phyloP scores from a whole-genome alignment of 2,797 vertebrate genomes.

The Danio tinwini region DNA sequence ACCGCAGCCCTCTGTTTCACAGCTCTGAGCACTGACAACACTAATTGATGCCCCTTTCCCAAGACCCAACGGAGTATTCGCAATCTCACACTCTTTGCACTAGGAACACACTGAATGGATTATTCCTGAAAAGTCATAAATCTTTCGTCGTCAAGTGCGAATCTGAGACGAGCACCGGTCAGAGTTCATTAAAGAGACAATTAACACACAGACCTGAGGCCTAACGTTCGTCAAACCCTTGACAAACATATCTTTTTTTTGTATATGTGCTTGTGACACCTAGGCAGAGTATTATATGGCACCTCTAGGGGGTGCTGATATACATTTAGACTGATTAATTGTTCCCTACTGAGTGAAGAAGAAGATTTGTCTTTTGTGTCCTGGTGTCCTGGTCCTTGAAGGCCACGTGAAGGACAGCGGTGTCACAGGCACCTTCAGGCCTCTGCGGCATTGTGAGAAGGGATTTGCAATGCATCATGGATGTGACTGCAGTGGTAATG shows the following conservation, averaged over 20 bases:
- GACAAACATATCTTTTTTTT: conserved; percentile 1
- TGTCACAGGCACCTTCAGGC: conserved; percentile 37
- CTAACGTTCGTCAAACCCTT: neutral
- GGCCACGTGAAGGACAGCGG: conserved; percentile 38
- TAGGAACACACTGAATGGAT: conserved; percentile 37
- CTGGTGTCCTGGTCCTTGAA: conserved; percentile 34
- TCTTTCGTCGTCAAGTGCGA: conserved; percentile 46
- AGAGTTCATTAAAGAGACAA: conserved; percentile 53
- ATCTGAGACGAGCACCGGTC: conserved; percentile 29
- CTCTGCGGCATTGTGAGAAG: conserved; percentile 26
- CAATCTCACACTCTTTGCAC: conserved; percentile 12
- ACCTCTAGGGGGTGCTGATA: conserved; percentile 16
- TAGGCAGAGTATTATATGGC: conserved; percentile 9
- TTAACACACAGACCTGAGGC: conserved; percentile 39
- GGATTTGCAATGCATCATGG: conserved; percentile 22
- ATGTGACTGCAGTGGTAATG: conserved; percentile 35
- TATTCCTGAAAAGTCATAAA: conserved; percentile 49
- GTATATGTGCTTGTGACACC: neutral
- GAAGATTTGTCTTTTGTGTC: conserved; percentile 8
- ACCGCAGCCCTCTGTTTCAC: conserved; percentile 39
- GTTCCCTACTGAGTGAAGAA: conserved; percentile 14
- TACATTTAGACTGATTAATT: conserved; percentile 49
- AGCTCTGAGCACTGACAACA: conserved; percentile 35
- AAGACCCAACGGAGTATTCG: conserved; percentile 29
- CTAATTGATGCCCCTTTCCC: conserved; percentile 44